Evolutionary conservation across 2,797 vertebrate genomes (phyloP).

Genomic region (Epinephelus malabaricus): DNA sequence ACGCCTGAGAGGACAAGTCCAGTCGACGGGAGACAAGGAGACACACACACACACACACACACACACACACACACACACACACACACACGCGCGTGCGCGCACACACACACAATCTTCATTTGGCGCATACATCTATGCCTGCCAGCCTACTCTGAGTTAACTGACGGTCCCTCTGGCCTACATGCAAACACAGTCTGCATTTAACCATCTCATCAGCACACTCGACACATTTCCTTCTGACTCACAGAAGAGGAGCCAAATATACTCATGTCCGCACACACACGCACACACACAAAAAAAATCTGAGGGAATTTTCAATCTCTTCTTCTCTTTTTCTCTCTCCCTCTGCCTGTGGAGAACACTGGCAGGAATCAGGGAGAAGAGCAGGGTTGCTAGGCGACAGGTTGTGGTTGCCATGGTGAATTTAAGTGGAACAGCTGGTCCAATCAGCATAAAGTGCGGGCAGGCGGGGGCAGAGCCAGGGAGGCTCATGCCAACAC

Average conservation of each 20-base stretch:
- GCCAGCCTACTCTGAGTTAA: slow-evolving; percentile 48
- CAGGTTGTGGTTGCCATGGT: slow-evolving; percentile 98
- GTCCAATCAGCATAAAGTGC: slow-evolving; percentile 95
- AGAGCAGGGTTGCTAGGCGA: slow-evolving; percentile 94
- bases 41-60: slow-evolving; percentile 36
- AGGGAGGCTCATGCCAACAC: slow-evolving; percentile 90
- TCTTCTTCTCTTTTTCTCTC: slow-evolving; percentile 80
- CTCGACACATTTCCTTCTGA: slow-evolving; percentile 75
- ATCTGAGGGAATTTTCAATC: slow-evolving; percentile 88
- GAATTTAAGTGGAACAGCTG: slow-evolving; percentile 95
- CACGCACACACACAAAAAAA: slow-evolving; percentile 33
- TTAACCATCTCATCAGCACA: slow-evolving; percentile 76
- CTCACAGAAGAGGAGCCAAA: slow-evolving; percentile 67
- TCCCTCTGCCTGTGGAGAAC: slow-evolving; percentile 92
- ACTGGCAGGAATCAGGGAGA: slow-evolving; percentile 91
- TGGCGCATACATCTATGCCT: slow-evolving; percentile 36
- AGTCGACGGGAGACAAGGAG: slow-evolving; percentile 63
- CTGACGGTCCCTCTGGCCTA: slow-evolving; percentile 64
- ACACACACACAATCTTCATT: slow-evolving; percentile 32
- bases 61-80: slow-evolving; percentile 32
- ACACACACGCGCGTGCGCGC: too few relatives aligned
- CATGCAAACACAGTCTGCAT: slow-evolving; percentile 66
- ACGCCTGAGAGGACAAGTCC: slow-evolving; percentile 74
- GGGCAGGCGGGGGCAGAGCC: slow-evolving; percentile 91
- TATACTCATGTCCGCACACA: slow-evolving; percentile 40